Evolutionary conservation across 92 coral and sea anemone genomes (phyloP).

Genomic region (Porites evermanni): DNA sequence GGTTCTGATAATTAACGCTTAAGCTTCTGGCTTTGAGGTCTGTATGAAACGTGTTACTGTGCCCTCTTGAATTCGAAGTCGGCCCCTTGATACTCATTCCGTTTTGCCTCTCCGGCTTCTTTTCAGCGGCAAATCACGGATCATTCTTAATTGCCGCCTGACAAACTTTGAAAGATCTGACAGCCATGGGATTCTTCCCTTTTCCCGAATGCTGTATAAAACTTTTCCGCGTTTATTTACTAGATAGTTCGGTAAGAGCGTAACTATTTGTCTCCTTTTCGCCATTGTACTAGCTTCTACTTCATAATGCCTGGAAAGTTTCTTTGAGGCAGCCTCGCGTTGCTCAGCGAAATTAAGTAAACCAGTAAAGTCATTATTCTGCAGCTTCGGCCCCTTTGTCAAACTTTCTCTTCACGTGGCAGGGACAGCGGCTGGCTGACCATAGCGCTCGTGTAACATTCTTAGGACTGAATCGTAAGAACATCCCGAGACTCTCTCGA

Average conservation of each 20-base stretch:
- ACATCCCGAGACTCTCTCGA: constrained; percentile 27
- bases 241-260: constrained; percentile 49
- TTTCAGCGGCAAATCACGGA: too few species aligned
- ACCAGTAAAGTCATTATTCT: constrained; percentile 43
- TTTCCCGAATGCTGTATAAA: too few species aligned
- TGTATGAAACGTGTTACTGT: too few species aligned
- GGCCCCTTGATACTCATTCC: too few species aligned
- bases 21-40: constrained; percentile 43
- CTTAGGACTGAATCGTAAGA: constrained; percentile 8
- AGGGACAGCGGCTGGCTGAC: constrained; percentile 63
- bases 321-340: constrained; percentile 47
- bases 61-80: too few species aligned
- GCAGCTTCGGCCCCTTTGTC: constrained; percentile 44
- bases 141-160: too few species aligned
- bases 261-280: constrained; percentile 48
- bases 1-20: neutral
- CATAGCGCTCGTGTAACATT: constrained; percentile 53
- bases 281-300: constrained; percentile 66
- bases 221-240: constrained; percentile 59
- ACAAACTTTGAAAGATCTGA: too few species aligned
- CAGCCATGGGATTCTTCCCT: too few species aligned
- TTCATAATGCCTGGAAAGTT: constrained; percentile 36
- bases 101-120: too few species aligned
- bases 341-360: constrained; percentile 64
- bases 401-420: constrained; percentile 65